phyloP scores from a whole-genome alignment of 2,113 vertebrate species.

The human (Homo sapiens) region GRCh38 chr1:15502501-15503000 shows the following conservation, averaged over 20 bases:
- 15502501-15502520: not conserved
- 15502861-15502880: not conserved
- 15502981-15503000: not conserved
- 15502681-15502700: not conserved
- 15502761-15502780: not conserved
- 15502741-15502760: not conserved
- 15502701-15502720: not conserved
- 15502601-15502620: not conserved
- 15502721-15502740: rapidly evolving
- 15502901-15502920: not conserved
- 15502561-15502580: not conserved
- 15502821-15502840: not conserved
- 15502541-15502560: not conserved
- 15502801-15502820: not conserved
- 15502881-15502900: too few species aligned
- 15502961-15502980: too few species aligned
- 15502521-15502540: not conserved
- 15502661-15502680: not conserved
- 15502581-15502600: too few species aligned
- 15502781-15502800: not conserved
- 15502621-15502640: too few species aligned
- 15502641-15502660: not conserved
- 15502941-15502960: not conserved
- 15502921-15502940: not conserved
- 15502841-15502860: not conserved